Base-by-base conservation (phyloP, 2,113 vertebrate genomes). In the Periophthalmus modestus region DNA sequence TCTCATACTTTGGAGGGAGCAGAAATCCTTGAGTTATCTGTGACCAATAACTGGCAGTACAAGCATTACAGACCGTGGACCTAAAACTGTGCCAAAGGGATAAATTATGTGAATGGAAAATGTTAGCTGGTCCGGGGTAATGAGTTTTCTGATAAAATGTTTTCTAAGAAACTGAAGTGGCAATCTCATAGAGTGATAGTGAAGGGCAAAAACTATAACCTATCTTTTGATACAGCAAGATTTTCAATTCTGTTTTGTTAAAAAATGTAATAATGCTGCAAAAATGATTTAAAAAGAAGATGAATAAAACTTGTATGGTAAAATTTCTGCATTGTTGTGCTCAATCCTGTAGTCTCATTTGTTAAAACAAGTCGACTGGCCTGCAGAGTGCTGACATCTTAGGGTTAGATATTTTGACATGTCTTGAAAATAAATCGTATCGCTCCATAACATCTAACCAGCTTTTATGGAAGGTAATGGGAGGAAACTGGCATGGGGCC, bases 1-100 rank as follows among this genome's bases (percentile, higher is more conserved):
- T 62, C 74, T 82, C 81, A 72, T 69, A 59, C 68, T 66, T 36
- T 34, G 62, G 66, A 78, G 81, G 75, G 75, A 77, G 75, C 59
- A 77, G 75, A 68, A 79, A 68, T 66, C 54, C 13, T 73, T 75
- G 75, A 68, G 57, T 87, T 28, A 4, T 68, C 66, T 69, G 76
- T 57, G 77, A 73, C 66, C 66, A 34, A 7, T 6, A 71, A 75
- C 61, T 73, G 75, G 74, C 39, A 43, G 39, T 43, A 10, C 39
- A 43, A 43, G 39, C 39, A 43, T 43, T 43, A 46, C 13, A 52
- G 61, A 52, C 59, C 67, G 18, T 3, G 66, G 47, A 70, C 52
- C 33, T 7, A 43, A 7, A 52, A 47, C 48, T 7, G 11, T 21
- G 75, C 71, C 74, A 73, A 47, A 62, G 73, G 55, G 61, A 66